Evolutionary conservation across 1,140 invertebrate genomes (phyloP), one percentile per base, ranked within the genome.

Genomic region (Meloidogyne chitwoodi): DNA sequence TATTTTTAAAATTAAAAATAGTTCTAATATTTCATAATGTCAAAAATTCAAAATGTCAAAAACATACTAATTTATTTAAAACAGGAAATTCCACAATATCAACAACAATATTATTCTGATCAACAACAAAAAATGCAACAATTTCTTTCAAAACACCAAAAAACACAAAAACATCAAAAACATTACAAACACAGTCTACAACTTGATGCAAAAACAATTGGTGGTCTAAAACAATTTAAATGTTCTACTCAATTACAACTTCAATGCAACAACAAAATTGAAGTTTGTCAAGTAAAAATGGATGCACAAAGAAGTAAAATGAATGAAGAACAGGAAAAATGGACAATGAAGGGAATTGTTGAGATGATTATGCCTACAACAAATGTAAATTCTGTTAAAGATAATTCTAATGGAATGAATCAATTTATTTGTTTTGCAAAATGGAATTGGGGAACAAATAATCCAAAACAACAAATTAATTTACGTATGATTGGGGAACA

Each of bases 311-410:
- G 69, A 29, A 75, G 31, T 11, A 34, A 22, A 56, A 48, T 78
- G 56, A 24, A 34, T 24, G 29, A 64, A 31, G 77, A 78, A 56
- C 62, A n/a, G 0, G 26, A 73, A 8, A 26, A 65, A 31, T 80
- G 79, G 79, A 34, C 29, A 26, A 24, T 81, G 41, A 76, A 77
- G n/a, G 48, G 77, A 10, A 64, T 73, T 29, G 29, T 56, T 10
- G 68, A 80, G n/a, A 14, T 81, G 12, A 44, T 80, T 22, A 67
- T 79, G 68, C 79, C 79, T 27, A 16, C 14, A 65, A 14, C 4
- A 66, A 19, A 16, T 0, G 31, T 22, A 5, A 12, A 34, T 69
- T 34, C 34, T 26, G 0, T 34, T n/a, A 31, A 80, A 68, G 16
- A 80, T 4, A 34, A 62, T 19, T 34, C 68, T 27, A 27, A 78